Base-by-base conservation (phyloP, 2,797 vertebrate species). In the Champsocephalus gunnari region DNA sequence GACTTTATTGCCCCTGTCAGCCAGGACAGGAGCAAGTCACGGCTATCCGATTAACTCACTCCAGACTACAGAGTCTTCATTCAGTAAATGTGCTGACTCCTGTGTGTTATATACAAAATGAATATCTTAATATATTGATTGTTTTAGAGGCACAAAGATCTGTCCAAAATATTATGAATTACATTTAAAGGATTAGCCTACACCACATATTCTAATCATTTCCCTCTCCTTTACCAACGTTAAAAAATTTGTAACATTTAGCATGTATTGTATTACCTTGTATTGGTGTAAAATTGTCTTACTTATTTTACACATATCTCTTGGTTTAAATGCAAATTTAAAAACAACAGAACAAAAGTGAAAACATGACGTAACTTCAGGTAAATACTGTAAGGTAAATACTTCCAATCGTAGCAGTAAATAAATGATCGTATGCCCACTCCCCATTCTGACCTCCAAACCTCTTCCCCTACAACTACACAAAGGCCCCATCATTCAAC, bases 1-100 rank as follows among this genome's bases (percentile, higher is more conserved):
- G 68, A 66, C 55, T 79, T 82, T 43, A 83, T 60, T 82, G 72
- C 57, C 5, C 7, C 12, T 72, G 80, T 85, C 63, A 73, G 60
- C 57, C 58, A 56, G 44, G 61, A 89, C 19, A 79, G 47, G 38
- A 70, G 44, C 44, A 68, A 74, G 63, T 72, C 72, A 82, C 11
- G 2, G 72, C 41, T 66, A 72, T 68, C 62, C 13, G 24, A 79
- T 82, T 57, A 75, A 41, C 73, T 70, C 56, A 55, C 38, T 12
- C 9, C 21, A 41, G 61, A 34, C 55, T 47, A 44, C 3, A 70
- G 32, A 47, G 24, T 57, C 56, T 63, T 21, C 9, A 51, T 66
- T 14, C 38, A 19, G 61, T n/a, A 54, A 12, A 60, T 24, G 19
- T 66, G 53, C 45, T 53, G 16, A 38, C n/a, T 24, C 59, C 17